Base-by-base conservation (phyloP, 2,888 invertebrate species). In the Hedya salicella region DNA sequence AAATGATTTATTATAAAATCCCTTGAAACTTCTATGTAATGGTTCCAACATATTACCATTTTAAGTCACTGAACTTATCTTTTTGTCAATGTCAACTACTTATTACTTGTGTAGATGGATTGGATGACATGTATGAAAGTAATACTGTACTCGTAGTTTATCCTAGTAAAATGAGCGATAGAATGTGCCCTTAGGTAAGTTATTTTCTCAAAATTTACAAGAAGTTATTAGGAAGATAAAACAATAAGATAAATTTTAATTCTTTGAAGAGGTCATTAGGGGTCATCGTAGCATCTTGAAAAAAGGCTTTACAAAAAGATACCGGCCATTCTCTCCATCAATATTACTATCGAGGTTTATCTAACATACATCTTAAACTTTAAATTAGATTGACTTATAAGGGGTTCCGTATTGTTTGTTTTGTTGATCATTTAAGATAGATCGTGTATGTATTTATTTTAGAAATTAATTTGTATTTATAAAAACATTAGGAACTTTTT, bases 331-430 rank as follows among this genome's bases (percentile, higher is more conserved):
- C 50, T 39, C 14, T 30, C 62, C 63, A 67, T 67, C 67, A 67
- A 67, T 62, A 39, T 57, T 25, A 25, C 36, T 65, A 65, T 59
- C 52, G 44, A n/a, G 19, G n/a, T n/a, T 46, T 49, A 65, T 65
- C 65, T 65, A 44, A 59, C 44, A 53, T 52, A 36, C 44, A 44
- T 39, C 53, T 44, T 21, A 59, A 13, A 16, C 2, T 17, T 4
- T 17, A 52, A 17, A 39, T 25, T 39, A 14, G 13, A n/a, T 49
- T 30, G 3, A 42, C 19, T 21, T 14, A 21, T 48, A 19, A 11
- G 52, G 46, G 65, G 59, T 65, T 65, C 59, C 3, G 59, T 52
- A 8, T 39, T 40, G 39, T 54, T n/a, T n/a, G 40, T 14, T 53
- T 3, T 11, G 9, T 6, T 36, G 8, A 11, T 36, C 2, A 11